Evolutionary conservation across 1,140 invertebrate genomes (phyloP), one percentile per base, ranked within the genome.

Genomic region (Cataglyphis hispanica): DNA sequence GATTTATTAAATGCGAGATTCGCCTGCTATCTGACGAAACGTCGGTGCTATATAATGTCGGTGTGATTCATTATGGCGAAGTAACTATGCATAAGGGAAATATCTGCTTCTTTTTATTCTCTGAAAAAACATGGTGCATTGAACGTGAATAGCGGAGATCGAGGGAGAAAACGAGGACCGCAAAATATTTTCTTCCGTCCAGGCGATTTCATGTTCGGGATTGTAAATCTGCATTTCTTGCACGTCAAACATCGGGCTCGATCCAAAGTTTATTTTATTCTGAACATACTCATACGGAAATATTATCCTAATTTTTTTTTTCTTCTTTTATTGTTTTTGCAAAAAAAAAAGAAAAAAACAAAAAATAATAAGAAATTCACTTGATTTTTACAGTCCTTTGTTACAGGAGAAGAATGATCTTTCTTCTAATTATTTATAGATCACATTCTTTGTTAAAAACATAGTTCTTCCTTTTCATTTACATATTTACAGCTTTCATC

Each of bases 11-110:
- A 50, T 4, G 16, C 5, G 37, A 61, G 19, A 61, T 43, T 76
- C 7, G 6, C 27, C 19, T 50, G 31, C 16, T 60, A 16, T 75
- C 0, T 40, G 22, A 60, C 4, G 40, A 27, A 60, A 27, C 22
- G 7, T 19, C 1, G 22, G 16, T 8, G 53, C 4, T 25, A 13
- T 67, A 22, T 8, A 7, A 80, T 2, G 40, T 46, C 66, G 64
- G 67, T 76, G 74, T 76, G 64, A 11, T 85, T 89, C 58, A 84
- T 89, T 84, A 84, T 89, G n/a, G 3, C 77, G 60, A 74, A 86
- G 78, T 89, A 89, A 89, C 66, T 89, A 86, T 74, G 88, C 84
- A 56, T 40, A 74, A 67, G 27, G 16, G 4, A 60, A 19, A 77
- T 63, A 61, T n/a, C 22, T 37, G 43, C 27, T 63, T 58, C 11